Percentiles rank a stretch among this genome's conserved stretches.
These are phyloP conservation scores for Oncopodura yosiiana DNA, from an alignment of 1,140 invertebrate genomes.

Conservation along the genomic window DNA sequence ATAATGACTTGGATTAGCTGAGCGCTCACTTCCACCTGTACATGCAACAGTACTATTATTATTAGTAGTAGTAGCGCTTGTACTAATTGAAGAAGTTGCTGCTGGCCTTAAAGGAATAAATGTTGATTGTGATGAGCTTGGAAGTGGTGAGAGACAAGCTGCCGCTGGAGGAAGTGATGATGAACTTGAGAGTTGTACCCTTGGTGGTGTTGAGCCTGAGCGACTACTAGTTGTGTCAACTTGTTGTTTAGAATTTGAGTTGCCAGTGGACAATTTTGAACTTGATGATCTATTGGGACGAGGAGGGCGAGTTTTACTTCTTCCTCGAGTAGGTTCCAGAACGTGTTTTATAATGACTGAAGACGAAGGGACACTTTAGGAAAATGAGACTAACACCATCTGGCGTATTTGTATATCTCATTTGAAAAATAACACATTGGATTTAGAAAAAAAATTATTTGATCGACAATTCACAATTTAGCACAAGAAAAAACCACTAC, in stretches of 20 bases:
- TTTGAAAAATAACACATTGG: too few relatives aligned
- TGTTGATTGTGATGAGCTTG: neutral
- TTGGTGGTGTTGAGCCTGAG: neutral
- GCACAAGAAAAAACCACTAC: too few relatives aligned
- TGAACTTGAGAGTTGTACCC: neutral
- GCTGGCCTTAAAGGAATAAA: neutral
- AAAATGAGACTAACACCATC: too few relatives aligned
- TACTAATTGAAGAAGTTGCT: neutral
- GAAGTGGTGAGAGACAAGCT: neutral
- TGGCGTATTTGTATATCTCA: too few relatives aligned
- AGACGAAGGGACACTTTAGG: too few relatives aligned
- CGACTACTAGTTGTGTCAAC: too few relatives aligned
- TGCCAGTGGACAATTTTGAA: too few relatives aligned
- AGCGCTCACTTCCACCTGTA: neutral
- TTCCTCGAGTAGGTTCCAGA: neutral
- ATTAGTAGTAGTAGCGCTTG: neutral
- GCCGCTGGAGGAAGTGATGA: neutral
- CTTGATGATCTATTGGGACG: too few relatives aligned
- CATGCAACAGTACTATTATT: neutral
- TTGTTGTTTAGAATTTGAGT: too few relatives aligned
- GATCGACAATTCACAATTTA: too few relatives aligned
- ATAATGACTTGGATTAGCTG: constrained; percentile 24
- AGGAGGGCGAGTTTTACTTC: neutral
- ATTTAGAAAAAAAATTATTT: too few relatives aligned
- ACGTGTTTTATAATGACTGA: too few relatives aligned